phyloP scores from a whole-genome alignment of 2,113 vertebrate genomes.

The Lophochroa leadbeateri region DNA sequence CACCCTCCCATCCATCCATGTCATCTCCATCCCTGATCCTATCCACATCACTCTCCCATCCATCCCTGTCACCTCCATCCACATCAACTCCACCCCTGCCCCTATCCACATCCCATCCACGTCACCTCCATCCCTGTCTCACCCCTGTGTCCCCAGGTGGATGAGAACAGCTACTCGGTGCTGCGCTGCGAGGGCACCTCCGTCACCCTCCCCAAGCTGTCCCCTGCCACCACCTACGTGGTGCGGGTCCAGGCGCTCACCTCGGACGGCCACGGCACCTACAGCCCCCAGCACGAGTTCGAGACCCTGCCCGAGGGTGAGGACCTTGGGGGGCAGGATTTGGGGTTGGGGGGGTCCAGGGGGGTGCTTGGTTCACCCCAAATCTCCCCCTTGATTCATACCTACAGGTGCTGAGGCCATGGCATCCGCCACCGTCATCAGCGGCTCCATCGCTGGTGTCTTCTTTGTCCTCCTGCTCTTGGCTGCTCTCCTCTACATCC shows the following conservation, averaged over 20 bases:
- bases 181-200: conserved; percentile 83
- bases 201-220: conserved; percentile 80
- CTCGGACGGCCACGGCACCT: conserved; percentile 74
- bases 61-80: too few relatives aligned
- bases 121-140: neutral
- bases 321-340: accelerated
- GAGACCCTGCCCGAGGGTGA: conserved; percentile 77
- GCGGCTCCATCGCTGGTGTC: conserved; percentile 56
- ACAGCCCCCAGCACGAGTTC: conserved; percentile 87
- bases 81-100: too few relatives aligned
- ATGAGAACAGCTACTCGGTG: conserved; percentile 88
- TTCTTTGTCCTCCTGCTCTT: conserved; percentile 76
- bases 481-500: conserved; percentile 74
- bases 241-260: conserved; percentile 88
- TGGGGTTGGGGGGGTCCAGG: neutral
- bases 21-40: too few relatives aligned
- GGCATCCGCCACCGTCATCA: conserved; percentile 73
- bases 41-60: too few relatives aligned
- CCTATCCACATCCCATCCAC: too few relatives aligned
- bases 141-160: conserved; percentile 61
- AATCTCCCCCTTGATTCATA: accelerated
- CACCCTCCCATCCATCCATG: too few relatives aligned
- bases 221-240: conserved; percentile 83
- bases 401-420: conserved; percentile 39
- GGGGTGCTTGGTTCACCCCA: neutral